These are phyloP conservation scores for Collichthys lucidus DNA, from an alignment of 2,113 vertebrate genomes.

Conservation along the genomic window DNA sequence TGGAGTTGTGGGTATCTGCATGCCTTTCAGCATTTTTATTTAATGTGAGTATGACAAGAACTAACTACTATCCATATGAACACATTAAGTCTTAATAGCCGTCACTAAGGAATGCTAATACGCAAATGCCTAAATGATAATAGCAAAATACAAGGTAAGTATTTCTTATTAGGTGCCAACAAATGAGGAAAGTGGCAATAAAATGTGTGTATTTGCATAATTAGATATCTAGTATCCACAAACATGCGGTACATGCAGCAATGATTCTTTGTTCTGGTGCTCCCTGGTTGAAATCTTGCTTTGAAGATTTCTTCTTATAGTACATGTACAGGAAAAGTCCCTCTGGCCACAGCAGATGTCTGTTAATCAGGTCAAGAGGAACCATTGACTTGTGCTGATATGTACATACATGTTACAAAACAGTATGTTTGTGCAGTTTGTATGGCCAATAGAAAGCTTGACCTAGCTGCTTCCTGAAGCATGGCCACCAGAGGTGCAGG, in stretches of 20 bases:
- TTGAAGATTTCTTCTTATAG: constrained; percentile 13
- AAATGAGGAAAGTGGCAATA: neutral
- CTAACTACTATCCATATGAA: neutral
- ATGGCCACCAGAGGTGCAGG: constrained; percentile 37
- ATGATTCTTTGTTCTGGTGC: too few relatives aligned
- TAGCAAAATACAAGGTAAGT: neutral
- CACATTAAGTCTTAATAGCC: neutral
- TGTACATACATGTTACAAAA: constrained; percentile 24
- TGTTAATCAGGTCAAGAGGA: constrained; percentile 67
- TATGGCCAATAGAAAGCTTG: constrained; percentile 49
- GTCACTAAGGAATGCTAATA: neutral
- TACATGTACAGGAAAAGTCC: constrained; percentile 37
- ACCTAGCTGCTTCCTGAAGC: constrained; percentile 62
- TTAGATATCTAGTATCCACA: neutral
- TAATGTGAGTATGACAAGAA: constrained; percentile 16
- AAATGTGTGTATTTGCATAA: neutral
- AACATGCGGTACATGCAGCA: neutral
- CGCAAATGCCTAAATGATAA: neutral
- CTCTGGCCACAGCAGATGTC: constrained; percentile 63
- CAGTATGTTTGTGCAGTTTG: neutral
- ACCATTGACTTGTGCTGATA: constrained; percentile 56
- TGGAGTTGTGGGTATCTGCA: constrained; percentile 10
- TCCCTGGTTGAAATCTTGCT: constrained; percentile 12
- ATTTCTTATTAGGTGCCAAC: neutral
- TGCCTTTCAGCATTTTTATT: constrained; percentile 19